These are phyloP conservation scores for Zaprionus kolodkinae DNA, from an alignment of 1,140 invertebrate genomes.

Conservation along the genomic window DNA sequence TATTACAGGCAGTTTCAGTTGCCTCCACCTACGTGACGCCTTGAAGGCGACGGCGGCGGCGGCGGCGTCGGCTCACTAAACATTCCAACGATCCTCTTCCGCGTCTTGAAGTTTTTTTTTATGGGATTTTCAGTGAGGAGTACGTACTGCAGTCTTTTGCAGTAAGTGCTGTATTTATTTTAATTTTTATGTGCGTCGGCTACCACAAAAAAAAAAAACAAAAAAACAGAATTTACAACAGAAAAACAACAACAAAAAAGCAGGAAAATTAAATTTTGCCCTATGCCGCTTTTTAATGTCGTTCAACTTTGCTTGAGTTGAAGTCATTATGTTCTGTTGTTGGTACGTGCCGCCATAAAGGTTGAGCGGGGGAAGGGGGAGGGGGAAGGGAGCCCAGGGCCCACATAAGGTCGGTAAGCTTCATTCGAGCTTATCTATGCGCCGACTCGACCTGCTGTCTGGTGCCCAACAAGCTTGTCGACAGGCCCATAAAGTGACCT, in stretches of 20 bases:
- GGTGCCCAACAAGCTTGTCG: conserved; percentile 43
- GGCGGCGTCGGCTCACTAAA: conserved; percentile 53
- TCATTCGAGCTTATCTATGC: conserved; percentile 61
- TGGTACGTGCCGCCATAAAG: conserved; percentile 71
- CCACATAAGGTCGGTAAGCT: conserved; percentile 31
- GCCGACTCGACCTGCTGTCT: conserved; percentile 46
- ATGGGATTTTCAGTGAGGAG: conserved; percentile 49
- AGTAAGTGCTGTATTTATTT: conserved; percentile 63
- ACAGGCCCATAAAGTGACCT: conserved; percentile 71
- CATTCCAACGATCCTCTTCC: conserved; percentile 39
- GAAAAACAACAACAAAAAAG: conserved; percentile 9
- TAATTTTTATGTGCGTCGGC: conserved; percentile 58
- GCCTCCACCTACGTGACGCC: conserved; percentile 68
- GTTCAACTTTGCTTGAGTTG: conserved; percentile 62
- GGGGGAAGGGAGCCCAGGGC: conserved; percentile 1
- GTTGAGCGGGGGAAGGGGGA: conserved; percentile 46
- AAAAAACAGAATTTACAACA: conserved; percentile 11
- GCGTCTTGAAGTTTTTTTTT: conserved; percentile 42
- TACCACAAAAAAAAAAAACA: conserved; percentile 18
- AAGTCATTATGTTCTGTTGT: conserved; percentile 3
- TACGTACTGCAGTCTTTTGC: not conserved
- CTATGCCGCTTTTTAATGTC: conserved; percentile 53
- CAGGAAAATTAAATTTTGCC: conserved; percentile 55
- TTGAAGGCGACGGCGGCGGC: conserved; percentile 52
- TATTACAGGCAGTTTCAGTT: conserved; percentile 23